A percentile compares a stretch with the other conserved stretches of the same genome.
phyloP scores from a whole-genome alignment of 2,797 vertebrate genomes.

The Pampus argenteus region DNA sequence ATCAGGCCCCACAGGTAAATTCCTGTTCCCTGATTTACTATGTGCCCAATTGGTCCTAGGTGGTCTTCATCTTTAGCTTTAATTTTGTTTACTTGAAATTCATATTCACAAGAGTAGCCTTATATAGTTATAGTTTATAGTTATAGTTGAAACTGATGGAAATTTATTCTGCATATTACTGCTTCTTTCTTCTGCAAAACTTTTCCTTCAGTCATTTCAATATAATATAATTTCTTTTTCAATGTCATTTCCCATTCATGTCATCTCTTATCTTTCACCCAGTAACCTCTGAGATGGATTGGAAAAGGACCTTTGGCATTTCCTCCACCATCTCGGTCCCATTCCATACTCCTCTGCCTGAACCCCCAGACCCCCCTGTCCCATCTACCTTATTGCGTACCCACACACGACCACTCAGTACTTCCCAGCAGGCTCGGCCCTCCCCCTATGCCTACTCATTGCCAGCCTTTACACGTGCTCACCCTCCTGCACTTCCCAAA shows the following conservation, averaged over 20 bases:
- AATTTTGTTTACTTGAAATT: constrained; percentile 33
- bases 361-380: constrained; percentile 52
- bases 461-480: constrained; percentile 78
- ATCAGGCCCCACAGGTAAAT: constrained; percentile 75
- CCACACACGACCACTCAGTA: constrained; percentile 10
- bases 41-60: neutral
- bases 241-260: neutral
- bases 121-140: no score
- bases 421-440: constrained; percentile 53
- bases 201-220: neutral
- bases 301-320: constrained; percentile 59
- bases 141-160: no score
- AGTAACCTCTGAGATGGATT: constrained; percentile 72
- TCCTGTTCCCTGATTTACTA: constrained; percentile 2
- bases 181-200: neutral
- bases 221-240: neutral
- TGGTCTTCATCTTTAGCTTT: neutral
- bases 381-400: constrained; percentile 33
- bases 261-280: constrained; percentile 46
- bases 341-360: constrained; percentile 50
- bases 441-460: constrained; percentile 75
- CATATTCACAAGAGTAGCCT: neutral
- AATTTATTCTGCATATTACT: neutral
- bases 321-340: constrained; percentile 65
- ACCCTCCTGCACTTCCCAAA: constrained; percentile 85